These are phyloP conservation scores for Morpho helenor DNA, from an alignment of 2,888 invertebrate species.

Conservation along the genomic window DNA sequence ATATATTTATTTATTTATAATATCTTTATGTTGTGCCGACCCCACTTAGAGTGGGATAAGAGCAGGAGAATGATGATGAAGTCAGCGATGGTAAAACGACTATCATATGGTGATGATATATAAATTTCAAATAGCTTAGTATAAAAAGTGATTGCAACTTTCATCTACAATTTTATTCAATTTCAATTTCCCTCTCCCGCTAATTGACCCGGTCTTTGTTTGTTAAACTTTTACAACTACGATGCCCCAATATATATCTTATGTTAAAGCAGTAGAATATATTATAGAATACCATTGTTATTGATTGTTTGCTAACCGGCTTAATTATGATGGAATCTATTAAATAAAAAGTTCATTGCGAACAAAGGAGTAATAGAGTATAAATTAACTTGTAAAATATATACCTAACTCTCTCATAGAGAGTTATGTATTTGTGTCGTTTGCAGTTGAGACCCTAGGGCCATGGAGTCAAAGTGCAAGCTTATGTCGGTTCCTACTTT, in stretches of 20 bases:
- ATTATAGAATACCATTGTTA: neutral
- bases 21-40: no score
- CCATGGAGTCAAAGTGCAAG: no score
- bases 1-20: no score
- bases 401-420: no score
- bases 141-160: neutral
- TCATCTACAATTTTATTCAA: slow-evolving; percentile 4
- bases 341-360: neutral
- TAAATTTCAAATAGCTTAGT: no score
- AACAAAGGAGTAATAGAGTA: neutral
- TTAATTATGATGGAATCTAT: neutral
- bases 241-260: neutral
- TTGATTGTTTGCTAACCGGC: slow-evolving; percentile 4
- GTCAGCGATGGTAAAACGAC: no score
- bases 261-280: neutral
- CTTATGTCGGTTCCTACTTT: no score
- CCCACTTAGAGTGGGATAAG: no score
- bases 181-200: slow-evolving; percentile 2
- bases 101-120: neutral
- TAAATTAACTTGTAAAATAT: neutral
- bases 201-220: slow-evolving; percentile 2
- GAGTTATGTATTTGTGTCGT: no score
- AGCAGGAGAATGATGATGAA: no score
- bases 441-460: no score
- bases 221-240: neutral